These are phyloP conservation scores for Cassiopea xamachana DNA, from an alignment of 30 jellyfish, hydroid and myxozoan species.

Conservation along the genomic window DNA sequence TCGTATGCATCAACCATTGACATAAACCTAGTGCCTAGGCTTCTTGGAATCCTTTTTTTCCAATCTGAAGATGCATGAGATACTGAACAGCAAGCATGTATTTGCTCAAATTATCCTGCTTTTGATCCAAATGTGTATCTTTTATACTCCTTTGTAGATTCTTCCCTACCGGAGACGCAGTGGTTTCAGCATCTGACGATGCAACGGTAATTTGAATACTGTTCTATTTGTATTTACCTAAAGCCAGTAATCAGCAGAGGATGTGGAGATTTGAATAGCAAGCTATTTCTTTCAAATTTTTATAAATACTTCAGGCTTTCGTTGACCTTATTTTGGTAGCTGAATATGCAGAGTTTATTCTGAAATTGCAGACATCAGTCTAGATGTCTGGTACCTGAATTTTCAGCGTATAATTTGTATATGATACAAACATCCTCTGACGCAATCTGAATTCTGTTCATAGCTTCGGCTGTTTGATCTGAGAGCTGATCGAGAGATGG, in stretches of 20 bases:
- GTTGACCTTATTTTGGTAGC: too few species aligned
- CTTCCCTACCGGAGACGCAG: conserved; percentile 95
- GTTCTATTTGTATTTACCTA: neutral
- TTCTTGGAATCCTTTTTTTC: too few species aligned
- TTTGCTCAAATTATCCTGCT: neutral
- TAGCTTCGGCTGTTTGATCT: conserved; percentile 92
- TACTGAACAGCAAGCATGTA: too few species aligned
- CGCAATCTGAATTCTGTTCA: neutral
- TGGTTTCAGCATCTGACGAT: conserved; percentile 96
- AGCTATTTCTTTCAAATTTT: too few species aligned
- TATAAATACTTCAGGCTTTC: too few species aligned
- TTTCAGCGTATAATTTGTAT: neutral
- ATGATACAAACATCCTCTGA: too few species aligned
- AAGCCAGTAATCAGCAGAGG: too few species aligned
- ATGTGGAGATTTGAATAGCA: too few species aligned
- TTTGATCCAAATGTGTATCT: neutral
- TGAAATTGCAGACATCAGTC: neutral
- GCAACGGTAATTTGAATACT: conserved; percentile 61
- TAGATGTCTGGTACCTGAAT: neutral
- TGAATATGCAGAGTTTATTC: too few species aligned
- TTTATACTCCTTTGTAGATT: conserved; percentile 46
- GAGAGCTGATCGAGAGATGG: conserved; percentile 89
- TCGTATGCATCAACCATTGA: too few species aligned
- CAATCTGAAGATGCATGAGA: too few species aligned
- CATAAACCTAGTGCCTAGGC: too few species aligned